Conservation (phyloP, 1,140 invertebrate genomes). For the Drosophila virilis region DNA sequence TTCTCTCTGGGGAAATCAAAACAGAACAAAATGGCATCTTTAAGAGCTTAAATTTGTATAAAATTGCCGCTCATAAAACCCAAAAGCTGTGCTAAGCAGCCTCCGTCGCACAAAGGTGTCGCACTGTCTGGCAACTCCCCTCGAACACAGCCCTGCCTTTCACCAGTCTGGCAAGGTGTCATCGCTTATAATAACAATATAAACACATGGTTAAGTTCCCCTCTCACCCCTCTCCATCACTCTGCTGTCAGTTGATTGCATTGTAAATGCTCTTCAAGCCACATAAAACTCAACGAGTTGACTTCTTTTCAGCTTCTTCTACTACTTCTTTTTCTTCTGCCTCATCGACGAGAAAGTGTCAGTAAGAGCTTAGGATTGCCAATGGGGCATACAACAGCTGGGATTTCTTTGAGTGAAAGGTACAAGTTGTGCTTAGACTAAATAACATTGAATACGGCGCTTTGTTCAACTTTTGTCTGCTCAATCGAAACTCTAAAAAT, state of each 20-base stretch:
- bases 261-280: conserved; percentile 5
- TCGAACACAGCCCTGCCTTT: neutral
- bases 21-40: conserved; percentile 84
- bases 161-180: conserved; percentile 25
- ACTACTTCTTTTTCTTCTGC: neutral
- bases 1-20: conserved; percentile 77
- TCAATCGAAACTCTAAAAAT: neutral
- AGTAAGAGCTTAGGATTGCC: conserved; percentile 38
- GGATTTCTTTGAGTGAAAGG: conserved; percentile 43
- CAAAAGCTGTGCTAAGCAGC: conserved; percentile 32
- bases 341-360: conserved; percentile 43
- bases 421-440: conserved; percentile 1
- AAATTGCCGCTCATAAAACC: conserved; percentile 71
- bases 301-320: neutral
- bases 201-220: conserved; percentile 61
- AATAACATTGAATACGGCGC: conserved; percentile 12
- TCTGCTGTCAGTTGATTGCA: conserved; percentile 15
- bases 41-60: conserved; percentile 84
- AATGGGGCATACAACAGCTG: conserved; percentile 24
- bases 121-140: conserved; percentile 11
- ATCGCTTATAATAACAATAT: conserved; percentile 60
- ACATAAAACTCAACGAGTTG: conserved; percentile 35
- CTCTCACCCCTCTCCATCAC: conserved; percentile 5
- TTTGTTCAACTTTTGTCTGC: neutral
- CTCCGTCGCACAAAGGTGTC: conserved; percentile 54